Evolutionary conservation across 2,888 invertebrate genomes (phyloP), one percentile per base, ranked within the genome.

Genomic region (Trypoxylon attenuatum): DNA sequence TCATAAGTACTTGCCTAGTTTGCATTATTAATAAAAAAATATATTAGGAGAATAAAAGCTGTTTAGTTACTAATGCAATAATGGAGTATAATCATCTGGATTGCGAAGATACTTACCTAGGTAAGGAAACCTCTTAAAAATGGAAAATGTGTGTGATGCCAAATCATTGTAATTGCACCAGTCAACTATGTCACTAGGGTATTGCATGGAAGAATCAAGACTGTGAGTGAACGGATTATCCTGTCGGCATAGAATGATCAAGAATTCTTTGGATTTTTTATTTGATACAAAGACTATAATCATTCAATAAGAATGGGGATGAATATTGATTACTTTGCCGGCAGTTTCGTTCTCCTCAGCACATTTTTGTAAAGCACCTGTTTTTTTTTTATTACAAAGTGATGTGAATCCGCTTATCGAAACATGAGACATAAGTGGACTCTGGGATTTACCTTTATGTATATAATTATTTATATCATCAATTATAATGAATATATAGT

Each of bases 401-500:
- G 71, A 73, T 63, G 66, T 69, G 71, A 60, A 73, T 71, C 56
- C 73, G 73, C 71, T 63, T 63, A 60, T 70, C 66, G 72, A 73
- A 73, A 69, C 64, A 73, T 73, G 56, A 60, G 69, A 69, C 69
- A 71, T 70, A 77, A 67, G 60, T 66, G 73, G 60, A 67, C 62
- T 68, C 67, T 71, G 68, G 65, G 71, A 76, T 74, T 79, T 77
- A 75, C 73, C 79, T 82, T 84, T 83, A 84, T 85, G 84, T 86
- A 86, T 86, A 86, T 85, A 85, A 86, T 86, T 84, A 87, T 89
- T 88, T 85, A 87, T 84, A 80, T 85, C 82, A 87, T 90, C 90
- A 91, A 91, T 91, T 90, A 91, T 91, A 91, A 91, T 91, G 90
- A 91, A 91, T 91, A 91, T 90, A 90, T 91, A 91, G 90, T 90